These are phyloP conservation scores for Zosterops hypoxanthus DNA, from an alignment of 2,113 vertebrate species.

Conservation along the genomic window DNA sequence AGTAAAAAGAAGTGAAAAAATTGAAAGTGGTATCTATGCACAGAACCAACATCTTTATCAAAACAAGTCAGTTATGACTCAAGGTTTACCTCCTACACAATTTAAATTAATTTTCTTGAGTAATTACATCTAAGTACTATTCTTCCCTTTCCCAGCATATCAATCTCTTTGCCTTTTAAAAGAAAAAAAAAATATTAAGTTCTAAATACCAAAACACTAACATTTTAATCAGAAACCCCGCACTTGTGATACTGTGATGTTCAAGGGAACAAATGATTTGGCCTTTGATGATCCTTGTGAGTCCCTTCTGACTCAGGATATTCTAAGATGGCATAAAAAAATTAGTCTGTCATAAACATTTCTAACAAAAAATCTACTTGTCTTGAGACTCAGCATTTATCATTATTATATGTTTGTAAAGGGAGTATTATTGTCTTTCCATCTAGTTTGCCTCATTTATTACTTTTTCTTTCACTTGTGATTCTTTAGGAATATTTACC, in stretches of 20 bases:
- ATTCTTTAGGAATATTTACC: neutral
- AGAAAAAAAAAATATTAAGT: neutral
- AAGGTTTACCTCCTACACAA: neutral
- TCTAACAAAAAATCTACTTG: neutral
- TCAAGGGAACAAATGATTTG: neutral
- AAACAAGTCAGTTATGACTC: neutral
- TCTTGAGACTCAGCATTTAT: neutral
- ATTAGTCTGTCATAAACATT: neutral
- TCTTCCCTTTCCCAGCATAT: neutral
- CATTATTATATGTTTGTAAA: neutral
- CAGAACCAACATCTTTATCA: neutral
- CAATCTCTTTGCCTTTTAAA: neutral
- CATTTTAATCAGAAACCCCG: neutral
- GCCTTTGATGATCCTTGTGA: neutral
- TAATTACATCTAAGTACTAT: neutral
- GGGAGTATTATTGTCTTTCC: neutral
- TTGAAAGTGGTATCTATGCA: neutral
- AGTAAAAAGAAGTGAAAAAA: neutral
- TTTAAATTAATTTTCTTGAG: slow-evolving; percentile 35
- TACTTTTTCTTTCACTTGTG: neutral
- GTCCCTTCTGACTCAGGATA: neutral
- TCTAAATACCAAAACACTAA: neutral
- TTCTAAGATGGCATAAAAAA: neutral
- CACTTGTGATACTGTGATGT: neutral
- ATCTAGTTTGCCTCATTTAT: neutral